These are phyloP conservation scores for Poecile atricapillus DNA, from an alignment of 2,113 vertebrate genomes.

Conservation along the genomic window DNA sequence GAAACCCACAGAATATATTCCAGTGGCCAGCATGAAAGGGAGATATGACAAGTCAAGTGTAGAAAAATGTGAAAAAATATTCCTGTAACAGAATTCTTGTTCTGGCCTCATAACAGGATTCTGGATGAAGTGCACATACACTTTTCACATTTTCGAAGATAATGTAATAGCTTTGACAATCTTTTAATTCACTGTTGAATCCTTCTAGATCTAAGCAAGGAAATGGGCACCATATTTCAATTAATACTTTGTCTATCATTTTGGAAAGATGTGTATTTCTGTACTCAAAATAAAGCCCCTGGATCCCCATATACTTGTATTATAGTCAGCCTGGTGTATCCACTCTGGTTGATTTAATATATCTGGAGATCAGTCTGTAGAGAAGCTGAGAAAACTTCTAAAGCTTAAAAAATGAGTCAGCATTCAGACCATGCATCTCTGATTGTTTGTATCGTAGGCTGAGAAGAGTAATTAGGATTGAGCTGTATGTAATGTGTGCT, in stretches of 20 bases:
- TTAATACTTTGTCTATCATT: not conserved
- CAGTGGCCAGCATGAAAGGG: rapidly evolving
- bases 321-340: not conserved
- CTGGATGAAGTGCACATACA: not conserved
- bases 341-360: not conserved
- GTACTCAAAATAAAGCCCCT: not conserved
- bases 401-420: slow-evolving; percentile 33
- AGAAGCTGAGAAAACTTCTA: not conserved
- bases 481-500: slow-evolving; percentile 29
- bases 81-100: not conserved
- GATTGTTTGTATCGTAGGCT: slow-evolving; percentile 36
- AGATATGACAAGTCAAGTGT: not conserved
- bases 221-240: not conserved
- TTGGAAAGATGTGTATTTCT: not conserved
- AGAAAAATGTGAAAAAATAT: not conserved
- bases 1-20: not conserved
- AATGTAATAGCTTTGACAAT: not conserved
- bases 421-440: not conserved
- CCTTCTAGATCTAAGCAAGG: not conserved
- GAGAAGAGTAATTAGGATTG: slow-evolving; percentile 61
- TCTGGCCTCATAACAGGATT: not conserved
- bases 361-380: not conserved
- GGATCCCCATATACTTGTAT: not conserved
- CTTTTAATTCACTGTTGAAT: not conserved
- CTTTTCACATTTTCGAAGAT: not conserved